Base-by-base conservation (phyloP, 1,140 invertebrate genomes). In the Thaumetopoea pityocampa region DNA sequence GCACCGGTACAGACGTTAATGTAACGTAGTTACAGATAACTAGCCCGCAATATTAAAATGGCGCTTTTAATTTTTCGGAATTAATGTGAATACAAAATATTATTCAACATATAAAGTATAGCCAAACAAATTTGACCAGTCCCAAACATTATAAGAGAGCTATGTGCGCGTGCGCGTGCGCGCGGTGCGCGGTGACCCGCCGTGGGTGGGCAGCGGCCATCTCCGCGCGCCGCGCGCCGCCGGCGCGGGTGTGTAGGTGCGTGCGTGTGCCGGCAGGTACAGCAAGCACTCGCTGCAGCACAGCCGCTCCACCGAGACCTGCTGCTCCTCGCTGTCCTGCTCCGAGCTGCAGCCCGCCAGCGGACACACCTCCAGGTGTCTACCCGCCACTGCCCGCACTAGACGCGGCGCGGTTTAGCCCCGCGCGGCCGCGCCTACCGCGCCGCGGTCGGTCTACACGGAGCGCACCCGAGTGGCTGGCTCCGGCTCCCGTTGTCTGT, bases 251-350 rank as follows among this genome's bases (percentile, higher is more conserved):
- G 14, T 29, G 17, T 2, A 20, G 5, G 11, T 3, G 17, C 18
- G 44, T 17, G 51, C 43, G 59, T 47, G 57, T 49, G 53, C 40
- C 50, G 49, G 67, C 67, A 82, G 81, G 55, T 85, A 83, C 68
- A 76, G 74, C 72, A 76, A 74, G 71, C 50, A 62, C 58, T 80
- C 78, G 65, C 73, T 85, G 69, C 78, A 81, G 64, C 77, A 82
- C 72, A 71, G 66, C 60, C 78, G 79, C 70, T 72, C 68, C 45
- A 66, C 71, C 34, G 81, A 81, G 45, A 78, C 74, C 37, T 72
- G 67, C 44, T 54, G 70, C 64, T 71, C 71, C 27, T 78, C 73
- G 49, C 72, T 69, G 48, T 68, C 71, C 57, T 70, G 70, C 47
- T 52, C 55, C 36, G 27, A 67, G 60, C 73, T 55, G 62, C 74